Evolutionary conservation across 2,113 vertebrate genomes (phyloP).

Genomic region (Gymnarchus niloticus): DNA sequence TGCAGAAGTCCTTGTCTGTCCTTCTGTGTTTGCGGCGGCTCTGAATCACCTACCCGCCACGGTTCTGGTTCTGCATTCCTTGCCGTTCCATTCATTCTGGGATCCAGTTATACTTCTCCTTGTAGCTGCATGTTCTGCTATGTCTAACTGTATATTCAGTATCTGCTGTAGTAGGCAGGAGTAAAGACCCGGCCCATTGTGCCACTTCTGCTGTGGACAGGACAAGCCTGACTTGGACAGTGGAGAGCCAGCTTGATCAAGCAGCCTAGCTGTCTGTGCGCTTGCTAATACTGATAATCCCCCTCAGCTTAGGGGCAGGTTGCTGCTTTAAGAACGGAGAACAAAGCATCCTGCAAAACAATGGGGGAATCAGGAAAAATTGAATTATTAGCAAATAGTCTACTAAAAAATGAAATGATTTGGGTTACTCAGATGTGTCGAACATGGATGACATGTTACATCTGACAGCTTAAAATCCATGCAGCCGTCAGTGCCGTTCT

Average conservation of each 20-base stretch:
- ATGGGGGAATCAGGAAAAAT: not conserved
- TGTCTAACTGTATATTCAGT: not conserved
- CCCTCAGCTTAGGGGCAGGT: not conserved
- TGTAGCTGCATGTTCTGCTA: not conserved
- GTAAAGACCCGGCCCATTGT: not conserved
- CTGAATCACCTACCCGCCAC: not conserved
- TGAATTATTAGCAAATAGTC: not conserved
- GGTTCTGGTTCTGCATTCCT: not conserved
- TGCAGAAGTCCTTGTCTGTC: not conserved
- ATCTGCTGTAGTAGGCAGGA: not conserved
- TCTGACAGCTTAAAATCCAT: constrained; percentile 10
- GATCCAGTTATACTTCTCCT: not conserved
- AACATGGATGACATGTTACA: not conserved
- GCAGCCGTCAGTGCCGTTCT: constrained; percentile 10
- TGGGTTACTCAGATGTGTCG: not conserved
- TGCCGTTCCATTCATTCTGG: not conserved
- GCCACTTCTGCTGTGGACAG: not conserved
- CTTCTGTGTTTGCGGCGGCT: not conserved
- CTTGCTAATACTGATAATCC: not conserved
- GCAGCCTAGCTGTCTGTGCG: not conserved
- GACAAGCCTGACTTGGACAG: not conserved
- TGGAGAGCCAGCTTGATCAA: not conserved
- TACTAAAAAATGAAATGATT: not conserved
- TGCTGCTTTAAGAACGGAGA: constrained; percentile 10
- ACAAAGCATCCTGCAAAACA: not conserved